phyloP scores from a whole-genome alignment of 23 tunicate species.

The Trididemnum nubilum region DNA sequence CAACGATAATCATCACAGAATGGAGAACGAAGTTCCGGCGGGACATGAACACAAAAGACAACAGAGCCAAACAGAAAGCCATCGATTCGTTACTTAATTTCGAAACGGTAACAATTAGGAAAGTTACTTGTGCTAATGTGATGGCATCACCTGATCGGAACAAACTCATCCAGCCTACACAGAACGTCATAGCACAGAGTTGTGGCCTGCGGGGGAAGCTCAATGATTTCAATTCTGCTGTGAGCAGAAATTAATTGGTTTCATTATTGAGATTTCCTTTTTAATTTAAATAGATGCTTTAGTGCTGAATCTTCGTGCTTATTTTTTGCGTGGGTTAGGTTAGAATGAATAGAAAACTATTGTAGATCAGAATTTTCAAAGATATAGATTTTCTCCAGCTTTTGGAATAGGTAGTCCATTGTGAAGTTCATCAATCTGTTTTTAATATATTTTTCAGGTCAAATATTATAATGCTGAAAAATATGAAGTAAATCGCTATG shows the following conservation, averaged over 20 bases:
- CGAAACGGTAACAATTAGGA: slow-evolving; percentile 66
- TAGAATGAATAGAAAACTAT: no score
- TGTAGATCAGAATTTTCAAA: no score
- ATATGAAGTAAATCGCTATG: slow-evolving; percentile 81
- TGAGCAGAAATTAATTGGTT: background rate
- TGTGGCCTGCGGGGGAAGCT: background rate
- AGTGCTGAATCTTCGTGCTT: no score
- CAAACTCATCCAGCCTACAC: no score
- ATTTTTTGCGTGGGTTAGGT: no score
- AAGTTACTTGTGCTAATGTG: background rate
- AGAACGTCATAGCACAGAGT: no score
- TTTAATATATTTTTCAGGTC: slow-evolving; percentile 73
- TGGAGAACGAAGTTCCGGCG: slow-evolving; percentile 96
- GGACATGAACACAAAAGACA: slow-evolving; percentile 93
- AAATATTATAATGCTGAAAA: slow-evolving; percentile 94
- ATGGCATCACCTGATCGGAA: no score
- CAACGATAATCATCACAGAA: slow-evolving; percentile 83
- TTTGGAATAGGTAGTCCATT: no score
- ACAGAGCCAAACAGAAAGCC: slow-evolving; percentile 87
- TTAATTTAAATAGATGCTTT: no score
- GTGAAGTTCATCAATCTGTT: no score
- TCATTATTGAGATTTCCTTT: background rate
- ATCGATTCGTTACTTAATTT: slow-evolving; percentile 95
- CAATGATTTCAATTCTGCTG: background rate
- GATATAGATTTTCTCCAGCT: no score